A percentile compares a stretch with the other conserved stretches of the same genome.
Conservation (phyloP, 2,113 vertebrate genomes). For the Pseudopipra pipra region DNA sequence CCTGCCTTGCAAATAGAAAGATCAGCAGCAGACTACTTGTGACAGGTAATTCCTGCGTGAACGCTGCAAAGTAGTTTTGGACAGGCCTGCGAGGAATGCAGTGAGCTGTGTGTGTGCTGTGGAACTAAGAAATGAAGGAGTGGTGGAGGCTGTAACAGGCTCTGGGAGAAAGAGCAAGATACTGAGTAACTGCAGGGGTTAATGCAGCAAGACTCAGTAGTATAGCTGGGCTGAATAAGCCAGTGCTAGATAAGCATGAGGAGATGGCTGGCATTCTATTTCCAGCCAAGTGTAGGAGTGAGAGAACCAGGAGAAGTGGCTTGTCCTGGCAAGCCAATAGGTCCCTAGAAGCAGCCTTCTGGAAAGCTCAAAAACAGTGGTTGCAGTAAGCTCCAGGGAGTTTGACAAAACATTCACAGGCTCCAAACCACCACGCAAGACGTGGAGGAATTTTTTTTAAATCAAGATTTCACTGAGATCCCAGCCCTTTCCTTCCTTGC, state of each 20-base stretch:
- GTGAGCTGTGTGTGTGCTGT: fast-evolving
- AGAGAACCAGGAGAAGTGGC: not conserved
- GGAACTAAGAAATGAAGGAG: not conserved
- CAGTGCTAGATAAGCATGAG: not conserved
- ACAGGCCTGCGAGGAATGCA: not conserved
- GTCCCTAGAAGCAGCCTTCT: not conserved
- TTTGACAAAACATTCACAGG: not conserved
- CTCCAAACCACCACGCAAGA: not conserved
- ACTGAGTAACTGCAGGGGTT: not conserved
- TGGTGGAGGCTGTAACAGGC: not conserved
- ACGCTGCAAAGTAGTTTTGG: not conserved
- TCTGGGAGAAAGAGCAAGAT: not conserved
- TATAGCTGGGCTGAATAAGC: not conserved
- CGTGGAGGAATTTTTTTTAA: not conserved
- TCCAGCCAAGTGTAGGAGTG: fast-evolving
- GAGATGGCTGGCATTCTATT: not conserved
- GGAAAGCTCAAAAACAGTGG: not conserved
- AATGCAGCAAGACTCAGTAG: not conserved
- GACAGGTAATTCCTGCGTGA: not conserved
- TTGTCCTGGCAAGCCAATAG: not conserved
- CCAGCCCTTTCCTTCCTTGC: not conserved
- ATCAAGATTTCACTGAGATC: not conserved
- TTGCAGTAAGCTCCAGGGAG: not conserved
- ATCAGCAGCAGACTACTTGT: not conserved
- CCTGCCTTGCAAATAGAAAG: not conserved